Base-by-base conservation (phyloP, 2,888 invertebrate genomes). In the Drosophila gaucha region DNA sequence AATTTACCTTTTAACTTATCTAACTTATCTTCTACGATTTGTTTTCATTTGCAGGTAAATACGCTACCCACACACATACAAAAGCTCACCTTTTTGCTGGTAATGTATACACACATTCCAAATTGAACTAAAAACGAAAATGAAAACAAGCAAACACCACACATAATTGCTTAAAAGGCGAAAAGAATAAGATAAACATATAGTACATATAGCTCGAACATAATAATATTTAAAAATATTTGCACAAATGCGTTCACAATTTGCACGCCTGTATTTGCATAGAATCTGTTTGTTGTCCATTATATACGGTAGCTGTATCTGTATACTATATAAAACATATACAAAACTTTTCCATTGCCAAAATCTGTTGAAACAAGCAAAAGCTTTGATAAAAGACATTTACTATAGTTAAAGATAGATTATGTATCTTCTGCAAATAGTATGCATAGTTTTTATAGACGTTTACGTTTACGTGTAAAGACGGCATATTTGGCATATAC, bases 161-260 rank as follows among this genome's bases (percentile, higher is more conserved):
- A n/a, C n/a, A n/a, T n/a, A 30, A 50, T 36, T 24, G 12, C 8
- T 3, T 28, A 10, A 10, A 50, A n/a, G 26, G 26, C 30, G 30
- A 31, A 31, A 12, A n/a, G n/a, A n/a, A n/a, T n/a, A n/a, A n/a
- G 10, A 36, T 1, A 16, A 36, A 10, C 35, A 28, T 8, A 20
- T 14, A 3, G n/a, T 6, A 10, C 1, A 35, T 18, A 38, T n/a
- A 16, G 22, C n/a, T 10, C 9, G 22, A 35, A 38, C 35, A 60
- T 35, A 62, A 54, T 41, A 50, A 33, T 56, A 33, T 52, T 46
- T 35, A 12, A 74, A 38, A 69, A 66, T 69, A 74, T 69, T 74
- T 74, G 47, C 66, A 74, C 69, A 74, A 65, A 55, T 73, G 73
- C 18, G 35, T 6, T 18, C 44, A 36, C 26, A 46, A 66, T 55